Base-by-base conservation (phyloP, 2,113 vertebrate species). In the Daboia siamensis region DNA sequence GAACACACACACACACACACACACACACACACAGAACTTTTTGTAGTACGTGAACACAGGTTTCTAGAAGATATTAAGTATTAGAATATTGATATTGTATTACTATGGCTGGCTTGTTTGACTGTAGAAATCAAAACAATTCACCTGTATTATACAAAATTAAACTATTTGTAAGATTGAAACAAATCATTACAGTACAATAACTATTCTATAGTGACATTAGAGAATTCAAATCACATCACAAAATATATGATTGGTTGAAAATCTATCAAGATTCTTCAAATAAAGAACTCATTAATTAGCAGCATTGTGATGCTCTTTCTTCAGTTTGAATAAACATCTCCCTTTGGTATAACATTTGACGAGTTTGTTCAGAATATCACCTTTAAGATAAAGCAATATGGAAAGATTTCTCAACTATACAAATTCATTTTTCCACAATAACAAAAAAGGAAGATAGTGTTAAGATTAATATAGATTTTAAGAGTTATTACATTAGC, bases 371-470 rank as follows among this genome's bases (percentile, higher is more conserved):
- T 55, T 52, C 80, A 20, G 59, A 88, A 89, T 95, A 92, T 89
- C 80, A 93, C 12, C 74, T 55, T 23, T 20, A 48, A 92, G 93
- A 61, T 92, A 87, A 94, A 94, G 91, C 89, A 88, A 74, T 12
- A 85, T 39, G 33, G 57, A 94, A 61, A 88, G 88, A 91, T 91
- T 59, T 57, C 90, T 93, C 88, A 94, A 93, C 91, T 74, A 84
- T 95, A 90, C 94, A 84, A 94, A n/a, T 3, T 69, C 86, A 57
- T 92, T 86, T 95, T 91, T 94, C 91, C 93, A 93, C 21, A 91
- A 61, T 56, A 87, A 39, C 69, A 39, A 5, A 93, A 92, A 84
- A 74, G 87, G 91, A 51, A 92, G 13, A 12, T 12, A 91, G 10
- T 29, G 3, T 64, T 64, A 64, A 29, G 26, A 26, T 64, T n/a